Evolutionary conservation across 2,888 invertebrate species (phyloP), one percentile per base, ranked within the genome.

Genomic region (Apotomis turbidana): DNA sequence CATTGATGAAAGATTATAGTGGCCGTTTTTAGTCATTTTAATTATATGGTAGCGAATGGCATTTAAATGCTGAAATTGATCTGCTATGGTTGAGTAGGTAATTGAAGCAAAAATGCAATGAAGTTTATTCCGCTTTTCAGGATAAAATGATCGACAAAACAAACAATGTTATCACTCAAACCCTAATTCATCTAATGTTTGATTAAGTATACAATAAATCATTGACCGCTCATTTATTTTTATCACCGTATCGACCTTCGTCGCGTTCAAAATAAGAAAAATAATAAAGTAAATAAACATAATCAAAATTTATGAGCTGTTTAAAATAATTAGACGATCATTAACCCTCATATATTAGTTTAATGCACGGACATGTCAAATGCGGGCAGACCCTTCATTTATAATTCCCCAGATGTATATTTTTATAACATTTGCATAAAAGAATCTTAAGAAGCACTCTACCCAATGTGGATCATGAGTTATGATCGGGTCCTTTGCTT

Each of bases 341-440:
- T 87, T 87, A 85, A 84, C 84, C 84, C 81, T 81, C 85, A 87
- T 91, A 86, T 85, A 89, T 92, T 88, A 90, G 82, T 84, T 88
- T 87, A 87, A 87, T 84, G 83, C 79, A 78, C 78, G 76, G 79
- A 83, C 78, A 78, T 82, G 90, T 86, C 91, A 88, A 85, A 85
- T 79, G 81, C 79, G 76, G 82, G 84, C 83, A 84, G 83, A 82
- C 85, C 85, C 83, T 80, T 86, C 84, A 91, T 92, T 91, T 87
- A 92, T 93, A 87, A 87, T 85, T 80, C 79, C 76, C 73, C 74
- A 75, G 77, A 81, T 81, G 82, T 79, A 83, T 86, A 87, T 88
- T 87, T 87, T 83, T 83, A 84, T 82, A 83, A 84, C 87, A 90
- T 91, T 91, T 90, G 89, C 92, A 90, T 91, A 88, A 88, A 89